Evolutionary conservation across 2,888 invertebrate genomes (phyloP), one percentile per base, ranked within the genome.

Genomic region (Aleiodes leptofemur): DNA sequence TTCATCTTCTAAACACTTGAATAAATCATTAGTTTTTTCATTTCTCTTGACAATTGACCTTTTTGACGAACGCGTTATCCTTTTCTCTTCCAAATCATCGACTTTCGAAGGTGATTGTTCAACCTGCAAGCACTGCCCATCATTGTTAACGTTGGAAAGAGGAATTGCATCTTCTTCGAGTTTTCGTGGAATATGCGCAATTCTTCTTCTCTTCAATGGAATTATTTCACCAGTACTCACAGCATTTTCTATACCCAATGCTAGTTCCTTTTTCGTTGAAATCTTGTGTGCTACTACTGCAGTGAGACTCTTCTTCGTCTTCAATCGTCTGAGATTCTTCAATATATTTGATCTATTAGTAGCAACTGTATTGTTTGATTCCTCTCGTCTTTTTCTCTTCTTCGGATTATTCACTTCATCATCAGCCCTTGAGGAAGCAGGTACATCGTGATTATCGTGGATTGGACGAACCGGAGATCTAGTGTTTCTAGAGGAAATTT

Each of bases 181-280:
- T 13, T 4, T 68, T 80, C 81, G 85, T 14, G 82, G 79, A n/a
- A 66, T 34, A 69, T 85, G 85, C 23, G 85, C 83, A 66, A 85
- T 83, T 43, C 86, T 77, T 34, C 86, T 77, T 34, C 80, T 85
- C 61, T 82, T 83, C 3, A 38, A 34, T 9, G 76, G 77, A 8
- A 77, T 43, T 9, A 9, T 8, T 29, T 64, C 64, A 16, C 3
- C 23, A 48, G 64, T 8, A 23, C 3, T 64, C 9, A 23, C 9
- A 64, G 7, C 8, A 8, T 13, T 48, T 4, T 3, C n/a, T 23
- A 11, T 0, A 9, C 8, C 11, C 14, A 4, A 11, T 11, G 14
- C 4, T 14, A 0, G 0, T 38, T 13, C 38, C 13, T 43, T 16
- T 7, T 9, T 43, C 43, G 7, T 64, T n/a, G 23, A 8, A 23